Evolutionary conservation across 2,113 vertebrate genomes (phyloP).

Genomic region (Campylomormyrus tamandua): DNA sequence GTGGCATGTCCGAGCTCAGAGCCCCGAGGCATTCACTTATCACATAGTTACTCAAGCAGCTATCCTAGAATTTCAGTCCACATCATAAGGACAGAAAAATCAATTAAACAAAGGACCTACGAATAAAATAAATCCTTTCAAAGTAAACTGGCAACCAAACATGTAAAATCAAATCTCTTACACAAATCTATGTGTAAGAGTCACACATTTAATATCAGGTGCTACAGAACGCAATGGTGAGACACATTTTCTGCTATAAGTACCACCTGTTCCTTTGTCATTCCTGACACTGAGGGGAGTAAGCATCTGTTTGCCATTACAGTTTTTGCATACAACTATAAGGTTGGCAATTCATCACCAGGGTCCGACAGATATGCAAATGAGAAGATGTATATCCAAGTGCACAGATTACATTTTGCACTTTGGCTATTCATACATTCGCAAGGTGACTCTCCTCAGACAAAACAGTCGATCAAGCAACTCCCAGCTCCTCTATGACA

Average conservation of each 20-base stretch:
- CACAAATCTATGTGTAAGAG: neutral
- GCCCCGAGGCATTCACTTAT: neutral
- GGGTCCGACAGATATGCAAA: slow-evolving; percentile 66
- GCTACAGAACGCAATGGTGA: neutral
- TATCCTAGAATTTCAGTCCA: too few relatives aligned
- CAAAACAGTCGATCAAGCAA: slow-evolving; percentile 63
- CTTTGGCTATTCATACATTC: slow-evolving; percentile 74
- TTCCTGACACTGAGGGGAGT: neutral
- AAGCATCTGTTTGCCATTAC: slow-evolving; percentile 27
- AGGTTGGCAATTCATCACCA: slow-evolving; percentile 48
- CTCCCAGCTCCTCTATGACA: slow-evolving; percentile 18
- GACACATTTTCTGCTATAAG: neutral
- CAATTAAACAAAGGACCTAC: neutral
- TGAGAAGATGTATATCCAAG: slow-evolving; percentile 49
- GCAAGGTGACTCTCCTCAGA: slow-evolving; percentile 74
- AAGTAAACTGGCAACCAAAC: neutral
- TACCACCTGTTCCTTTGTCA: neutral
- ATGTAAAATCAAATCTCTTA: neutral
- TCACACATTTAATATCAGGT: neutral
- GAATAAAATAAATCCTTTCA: neutral
- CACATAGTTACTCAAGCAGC: neutral
- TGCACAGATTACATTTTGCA: slow-evolving; percentile 62
- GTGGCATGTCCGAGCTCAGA: neutral
- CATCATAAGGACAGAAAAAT: neutral
- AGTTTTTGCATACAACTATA: slow-evolving; percentile 41